These are phyloP conservation scores for Eulithis testata DNA, from an alignment of 2,888 invertebrate genomes.

Conservation along the genomic window DNA sequence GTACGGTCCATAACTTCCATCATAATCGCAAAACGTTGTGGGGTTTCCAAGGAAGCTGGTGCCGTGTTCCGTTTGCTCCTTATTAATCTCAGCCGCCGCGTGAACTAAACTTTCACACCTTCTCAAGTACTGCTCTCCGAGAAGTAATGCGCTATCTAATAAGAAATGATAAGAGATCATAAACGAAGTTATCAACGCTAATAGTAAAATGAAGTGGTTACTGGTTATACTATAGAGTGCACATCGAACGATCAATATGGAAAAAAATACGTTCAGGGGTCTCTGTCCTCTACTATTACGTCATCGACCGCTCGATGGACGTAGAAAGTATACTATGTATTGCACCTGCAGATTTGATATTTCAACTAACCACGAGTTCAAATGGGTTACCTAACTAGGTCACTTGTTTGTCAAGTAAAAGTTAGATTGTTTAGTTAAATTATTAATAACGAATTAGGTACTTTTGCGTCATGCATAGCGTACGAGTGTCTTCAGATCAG, in stretches of 20 bases:
- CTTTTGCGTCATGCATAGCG: neutral
- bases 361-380: slow-evolving; percentile 38
- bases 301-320: slow-evolving; percentile 45
- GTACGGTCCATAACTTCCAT: slow-evolving; percentile 86
- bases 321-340: slow-evolving; percentile 16
- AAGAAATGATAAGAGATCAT: slow-evolving; percentile 30
- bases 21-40: slow-evolving; percentile 85
- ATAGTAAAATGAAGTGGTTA: slow-evolving; percentile 20
- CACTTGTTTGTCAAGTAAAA: slow-evolving; percentile 38
- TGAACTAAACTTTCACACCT: slow-evolving; percentile 87
- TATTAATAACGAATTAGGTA: neutral
- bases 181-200: slow-evolving; percentile 12
- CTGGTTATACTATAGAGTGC: slow-evolving; percentile 9
- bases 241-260: slow-evolving; percentile 43
- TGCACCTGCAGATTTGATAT: slow-evolving; percentile 44
- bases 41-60: slow-evolving; percentile 81
- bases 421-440: slow-evolving; percentile 10
- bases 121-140: slow-evolving; percentile 86
- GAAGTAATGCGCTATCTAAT: slow-evolving; percentile 69
- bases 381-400: slow-evolving; percentile 46
- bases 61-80: slow-evolving; percentile 85
- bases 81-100: slow-evolving; percentile 77
- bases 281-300: slow-evolving; percentile 56
- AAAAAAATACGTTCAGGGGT: slow-evolving; percentile 48
- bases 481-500: neutral